Evolutionary conservation across 23 tunicate genomes (phyloP).

Genomic region (Ascidia mentula): DNA sequence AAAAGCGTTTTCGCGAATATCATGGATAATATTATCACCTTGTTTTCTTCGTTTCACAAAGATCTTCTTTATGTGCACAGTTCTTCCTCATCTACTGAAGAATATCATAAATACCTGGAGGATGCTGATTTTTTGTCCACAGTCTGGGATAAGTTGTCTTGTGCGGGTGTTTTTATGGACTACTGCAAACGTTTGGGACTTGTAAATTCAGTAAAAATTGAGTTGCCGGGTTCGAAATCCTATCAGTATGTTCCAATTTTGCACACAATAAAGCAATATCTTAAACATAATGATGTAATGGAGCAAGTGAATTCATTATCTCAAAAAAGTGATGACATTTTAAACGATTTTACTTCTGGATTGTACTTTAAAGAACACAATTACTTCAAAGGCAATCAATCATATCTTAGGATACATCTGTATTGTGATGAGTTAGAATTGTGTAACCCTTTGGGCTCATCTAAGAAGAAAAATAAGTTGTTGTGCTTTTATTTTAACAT

Average conservation of each 20-base stretch:
- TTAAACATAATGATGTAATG: neutral
- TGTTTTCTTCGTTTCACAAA: slow-evolving; percentile 6
- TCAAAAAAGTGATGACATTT: neutral
- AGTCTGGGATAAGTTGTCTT: slow-evolving; percentile 6
- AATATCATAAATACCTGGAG: neutral
- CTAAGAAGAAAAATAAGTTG: slow-evolving; percentile 12
- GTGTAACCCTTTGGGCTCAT: slow-evolving; percentile 29
- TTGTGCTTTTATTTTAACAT: slow-evolving; percentile 22
- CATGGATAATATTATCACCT: slow-evolving; percentile 15
- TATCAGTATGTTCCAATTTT: slow-evolving; percentile 29
- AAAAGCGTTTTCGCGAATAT: neutral
- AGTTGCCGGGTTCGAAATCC: neutral
- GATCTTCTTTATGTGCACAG: neutral
- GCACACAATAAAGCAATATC: neutral
- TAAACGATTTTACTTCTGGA: neutral
- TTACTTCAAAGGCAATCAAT: neutral
- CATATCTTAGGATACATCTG: neutral
- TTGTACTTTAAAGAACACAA: slow-evolving; percentile 11
- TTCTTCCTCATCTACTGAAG: neutral
- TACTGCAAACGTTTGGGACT: slow-evolving; percentile 16
- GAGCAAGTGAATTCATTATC: neutral
- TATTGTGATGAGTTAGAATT: slow-evolving; percentile 32
- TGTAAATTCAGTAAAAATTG: neutral
- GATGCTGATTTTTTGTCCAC: neutral
- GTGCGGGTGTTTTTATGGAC: neutral